Base-by-base conservation (phyloP, 2,113 vertebrate species). In the Stictonetta naevosa region DNA sequence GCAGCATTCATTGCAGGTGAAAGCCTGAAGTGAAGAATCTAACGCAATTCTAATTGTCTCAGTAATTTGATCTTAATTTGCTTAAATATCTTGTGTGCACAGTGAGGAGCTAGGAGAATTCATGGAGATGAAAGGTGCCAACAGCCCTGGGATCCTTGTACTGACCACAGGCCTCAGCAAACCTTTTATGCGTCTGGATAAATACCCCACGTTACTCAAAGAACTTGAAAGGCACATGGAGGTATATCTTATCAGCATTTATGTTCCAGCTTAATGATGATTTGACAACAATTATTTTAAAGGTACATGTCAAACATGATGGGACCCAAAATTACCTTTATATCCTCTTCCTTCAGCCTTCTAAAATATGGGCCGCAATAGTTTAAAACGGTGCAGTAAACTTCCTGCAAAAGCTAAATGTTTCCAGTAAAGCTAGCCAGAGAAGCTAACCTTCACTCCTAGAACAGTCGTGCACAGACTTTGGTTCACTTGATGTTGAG, bases 191-290 rank as follows among this genome's bases (percentile, higher is more conserved):
- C 99, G 99, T 95, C 98, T 99, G 80, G 99, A 99, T 97, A 99
- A 99, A 97, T 99, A 99, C 97, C 99, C 99, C 42, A 99, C 98
- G 2, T 97, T 99, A 96, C 99, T 99, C 92, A 99, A 99, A 98
- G 99, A 99, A 93, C 98, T 99, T 85, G 99, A 99, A 97, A 98
- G 99, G 85, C 99, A 99, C 97, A 99, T 99, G 99, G 99, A 99
- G 99, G 99, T 99, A 98, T 96, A 97, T 96, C 90, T 96, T 96
- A 96, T 93, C 95, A 97, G 93, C 93, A 96, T 85, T 97, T 97
- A 91, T 96, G 68, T 96, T 94, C 82, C 79, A 93, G 60, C 56
- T 94, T 94, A 91, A 73, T 95, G 73, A 95, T 97, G 96, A 97
- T 97, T 97, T 94, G 92, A 83, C 96, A 96, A 83, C 92, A 95